Evolutionary conservation across 2,888 invertebrate genomes (phyloP).

Genomic region (Sarcophaga carnaria): DNA sequence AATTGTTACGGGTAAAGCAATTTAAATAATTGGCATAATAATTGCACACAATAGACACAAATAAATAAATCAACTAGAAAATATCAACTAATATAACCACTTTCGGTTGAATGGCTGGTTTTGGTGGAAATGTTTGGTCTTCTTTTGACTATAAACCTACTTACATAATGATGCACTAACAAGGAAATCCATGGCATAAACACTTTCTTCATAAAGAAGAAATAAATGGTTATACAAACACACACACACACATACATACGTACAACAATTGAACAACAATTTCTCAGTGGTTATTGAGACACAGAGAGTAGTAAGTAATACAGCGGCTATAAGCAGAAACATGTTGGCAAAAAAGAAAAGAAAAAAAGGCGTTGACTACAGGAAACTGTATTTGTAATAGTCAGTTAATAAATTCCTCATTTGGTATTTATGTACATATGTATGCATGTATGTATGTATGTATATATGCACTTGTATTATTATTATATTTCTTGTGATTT

Average conservation of each 20-base stretch:
- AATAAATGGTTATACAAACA: conserved; percentile 56
- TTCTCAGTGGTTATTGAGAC: too few species aligned
- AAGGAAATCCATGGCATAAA: conserved; percentile 43
- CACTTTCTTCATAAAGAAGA: conserved; percentile 31
- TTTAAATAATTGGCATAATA: too few species aligned
- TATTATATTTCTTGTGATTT: not conserved
- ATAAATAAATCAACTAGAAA: too few species aligned
- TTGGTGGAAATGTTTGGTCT: conserved; percentile 15
- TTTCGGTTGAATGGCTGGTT: too few species aligned
- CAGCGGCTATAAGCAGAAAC: not conserved
- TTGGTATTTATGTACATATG: conserved; percentile 3
- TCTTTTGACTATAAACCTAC: conserved; percentile 55
- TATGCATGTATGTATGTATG: not conserved
- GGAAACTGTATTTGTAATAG: conserved; percentile 59
- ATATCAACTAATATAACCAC: too few species aligned
- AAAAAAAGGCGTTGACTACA: conserved; percentile 57
- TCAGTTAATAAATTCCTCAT: conserved; percentile 53
- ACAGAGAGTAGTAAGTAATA: too few species aligned
- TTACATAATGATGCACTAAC: conserved; percentile 59
- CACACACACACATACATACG: not conserved
- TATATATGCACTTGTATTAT: not conserved
- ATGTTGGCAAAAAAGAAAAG: not conserved
- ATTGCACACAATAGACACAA: too few species aligned
- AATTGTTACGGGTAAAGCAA: too few species aligned
- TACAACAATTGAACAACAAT: too few species aligned